Evolutionary conservation across 2,888 invertebrate genomes (phyloP), one percentile per base, ranked within the genome.

Genomic region (Drosophila glabriapex): DNA sequence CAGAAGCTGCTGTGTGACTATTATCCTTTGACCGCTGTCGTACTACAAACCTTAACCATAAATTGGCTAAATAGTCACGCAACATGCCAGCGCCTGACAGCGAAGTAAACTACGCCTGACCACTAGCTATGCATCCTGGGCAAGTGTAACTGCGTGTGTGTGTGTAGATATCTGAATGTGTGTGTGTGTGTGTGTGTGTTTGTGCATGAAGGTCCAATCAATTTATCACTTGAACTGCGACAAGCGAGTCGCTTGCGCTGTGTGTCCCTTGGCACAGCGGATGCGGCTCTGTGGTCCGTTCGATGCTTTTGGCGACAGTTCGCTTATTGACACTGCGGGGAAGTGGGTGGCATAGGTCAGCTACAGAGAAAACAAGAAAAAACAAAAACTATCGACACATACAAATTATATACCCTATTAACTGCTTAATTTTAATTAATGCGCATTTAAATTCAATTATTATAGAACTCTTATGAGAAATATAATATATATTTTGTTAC

Each of bases 21-120:
- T 91, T 91, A 91, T 91, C 91, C 90, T 91, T 91, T 91, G 91
- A 88, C 90, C 89, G 76, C 78, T 79, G 69, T 77, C 82, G 71
- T 78, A 73, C 78, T 69, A 64, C 74, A 73, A 86, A 79, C 89
- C 89, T 81, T 78, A 84, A 76, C 91, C 89, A 91, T 91, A 91
- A 91, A 91, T 89, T 88, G 91, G 91, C 87, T 89, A 83, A 89
- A 90, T 87, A 81, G 87, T 82, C 90, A 78, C 79, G 80, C 72
- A 76, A 80, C 78, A 82, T 73, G 78, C 76, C 89, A 82, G 59
- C 73, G 79, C 76, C 76, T 89, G 88, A 82, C 85, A 88, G 76
- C 79, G 67, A 69, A 81, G 76, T 74, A 66, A 69, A 76, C 76
- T 73, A 71, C 69, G 90, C 75, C 69, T 62, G 76, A 71, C 71